phyloP scores from a whole-genome alignment of 2,113 vertebrate genomes.

The Trogon surrucura region DNA sequence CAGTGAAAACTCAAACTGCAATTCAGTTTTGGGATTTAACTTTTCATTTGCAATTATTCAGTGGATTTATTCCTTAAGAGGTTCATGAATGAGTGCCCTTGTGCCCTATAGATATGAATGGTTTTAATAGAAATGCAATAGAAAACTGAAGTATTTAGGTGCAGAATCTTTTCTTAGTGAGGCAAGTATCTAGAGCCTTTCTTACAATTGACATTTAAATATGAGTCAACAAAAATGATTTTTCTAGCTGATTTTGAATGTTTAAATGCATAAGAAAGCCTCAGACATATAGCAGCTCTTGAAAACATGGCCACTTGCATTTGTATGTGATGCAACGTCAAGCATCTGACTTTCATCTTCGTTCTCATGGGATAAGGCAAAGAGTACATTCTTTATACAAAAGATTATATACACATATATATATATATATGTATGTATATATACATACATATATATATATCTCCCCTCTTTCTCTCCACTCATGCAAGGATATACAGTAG shows the following conservation, averaged over 20 bases:
- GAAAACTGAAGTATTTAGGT: background rate
- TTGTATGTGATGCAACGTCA: fast-evolving
- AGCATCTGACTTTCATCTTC: background rate
- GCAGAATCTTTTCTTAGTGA: background rate
- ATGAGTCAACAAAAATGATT: background rate
- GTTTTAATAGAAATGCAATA: conserved; percentile 19
- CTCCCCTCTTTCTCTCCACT: background rate
- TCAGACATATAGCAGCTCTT: background rate
- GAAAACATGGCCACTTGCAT: background rate
- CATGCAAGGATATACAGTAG: background rate
- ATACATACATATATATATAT: fast-evolving
- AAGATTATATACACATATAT: fast-evolving
- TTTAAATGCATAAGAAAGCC: background rate
- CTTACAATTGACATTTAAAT: background rate
- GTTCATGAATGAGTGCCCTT: background rate
- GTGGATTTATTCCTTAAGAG: conserved; percentile 35
- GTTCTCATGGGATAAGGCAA: background rate
- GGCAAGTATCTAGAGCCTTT: background rate
- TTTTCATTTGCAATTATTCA: conserved; percentile 46
- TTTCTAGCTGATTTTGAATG: background rate
- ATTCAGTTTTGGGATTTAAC: conserved; percentile 34
- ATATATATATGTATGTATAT: fast-evolving
- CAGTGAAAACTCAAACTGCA: conserved; percentile 28
- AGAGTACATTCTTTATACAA: background rate
- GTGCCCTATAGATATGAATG: background rate